phyloP scores from a whole-genome alignment of 2,113 vertebrate genomes.

The Cygnus atratus region DNA sequence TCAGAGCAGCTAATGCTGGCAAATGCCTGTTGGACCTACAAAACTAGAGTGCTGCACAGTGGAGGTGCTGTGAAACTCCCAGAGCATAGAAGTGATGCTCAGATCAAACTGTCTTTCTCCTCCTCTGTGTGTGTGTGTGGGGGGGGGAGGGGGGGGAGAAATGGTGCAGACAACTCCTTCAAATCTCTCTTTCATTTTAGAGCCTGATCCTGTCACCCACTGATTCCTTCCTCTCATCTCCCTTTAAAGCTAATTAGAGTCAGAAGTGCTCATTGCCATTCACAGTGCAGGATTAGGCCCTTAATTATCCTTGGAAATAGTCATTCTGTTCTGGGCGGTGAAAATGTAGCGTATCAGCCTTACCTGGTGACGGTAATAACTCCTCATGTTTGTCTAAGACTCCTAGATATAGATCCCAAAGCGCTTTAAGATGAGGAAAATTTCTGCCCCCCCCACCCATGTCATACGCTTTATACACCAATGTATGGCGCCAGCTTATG shows the following conservation, averaged over 20 bases:
- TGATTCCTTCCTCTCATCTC: conserved; percentile 30
- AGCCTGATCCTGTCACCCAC: conserved; percentile 38
- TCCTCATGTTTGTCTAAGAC: background rate
- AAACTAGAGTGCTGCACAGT: conserved; percentile 17
- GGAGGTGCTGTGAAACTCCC: conserved; percentile 52
- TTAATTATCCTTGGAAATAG: conserved; percentile 29
- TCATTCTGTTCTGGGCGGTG: background rate
- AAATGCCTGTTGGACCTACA: conserved; percentile 63
- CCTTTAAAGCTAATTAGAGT: conserved; percentile 36
- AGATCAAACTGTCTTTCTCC: conserved; percentile 40
- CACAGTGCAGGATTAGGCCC: conserved; percentile 14
- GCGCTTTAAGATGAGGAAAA: background rate
- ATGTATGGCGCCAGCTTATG: background rate
- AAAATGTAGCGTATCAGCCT: fast-evolving
- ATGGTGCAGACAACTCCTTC: background rate
- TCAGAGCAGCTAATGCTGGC: conserved; percentile 62
- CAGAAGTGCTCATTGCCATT: conserved; percentile 14
- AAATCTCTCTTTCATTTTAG: conserved; percentile 45
- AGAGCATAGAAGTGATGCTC: conserved; percentile 16
- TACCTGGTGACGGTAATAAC: background rate
- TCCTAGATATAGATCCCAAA: background rate
- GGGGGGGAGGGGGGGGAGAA: no score
- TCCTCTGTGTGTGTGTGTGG: background rate
- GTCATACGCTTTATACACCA: background rate
- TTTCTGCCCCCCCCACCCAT: background rate